phyloP scores from a whole-genome alignment of 1,140 invertebrate genomes.

The Tribolium castaneum region DNA sequence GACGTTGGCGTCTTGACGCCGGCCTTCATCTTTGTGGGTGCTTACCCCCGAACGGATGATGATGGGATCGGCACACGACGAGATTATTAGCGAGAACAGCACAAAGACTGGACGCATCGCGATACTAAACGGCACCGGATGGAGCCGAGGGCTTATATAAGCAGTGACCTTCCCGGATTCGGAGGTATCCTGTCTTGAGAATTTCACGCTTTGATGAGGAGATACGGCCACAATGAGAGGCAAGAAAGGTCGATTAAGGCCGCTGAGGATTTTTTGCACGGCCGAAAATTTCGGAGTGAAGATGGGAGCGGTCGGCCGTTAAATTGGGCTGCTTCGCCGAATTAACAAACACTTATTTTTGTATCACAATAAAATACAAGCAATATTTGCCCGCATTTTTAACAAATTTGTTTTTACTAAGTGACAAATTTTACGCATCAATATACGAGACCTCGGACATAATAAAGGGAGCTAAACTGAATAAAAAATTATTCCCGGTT shows the following conservation, averaged over 20 bases:
- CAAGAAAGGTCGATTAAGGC: slow-evolving; percentile 20
- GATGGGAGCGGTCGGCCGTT: slow-evolving; percentile 20
- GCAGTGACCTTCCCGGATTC: slow-evolving; percentile 36
- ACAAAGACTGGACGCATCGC: slow-evolving; percentile 37
- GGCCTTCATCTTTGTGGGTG: slow-evolving; percentile 44
- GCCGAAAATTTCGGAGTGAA: slow-evolving; percentile 22
- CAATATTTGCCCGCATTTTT: too few relatives aligned
- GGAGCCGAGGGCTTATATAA: slow-evolving; percentile 25
- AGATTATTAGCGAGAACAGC: slow-evolving; percentile 17
- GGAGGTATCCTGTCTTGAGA: slow-evolving; percentile 38
- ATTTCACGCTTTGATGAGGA: slow-evolving; percentile 49
- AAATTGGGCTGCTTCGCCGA: slow-evolving; percentile 24
- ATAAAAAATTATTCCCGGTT: too few relatives aligned
- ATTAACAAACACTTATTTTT: background rate
- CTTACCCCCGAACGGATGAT: slow-evolving; percentile 50
- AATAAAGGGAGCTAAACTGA: too few relatives aligned
- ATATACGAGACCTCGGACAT: too few relatives aligned
- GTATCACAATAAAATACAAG: too few relatives aligned
- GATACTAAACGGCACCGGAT: background rate
- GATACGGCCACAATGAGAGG: slow-evolving; percentile 25
- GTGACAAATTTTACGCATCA: too few relatives aligned
- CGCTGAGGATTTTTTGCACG: slow-evolving; percentile 1
- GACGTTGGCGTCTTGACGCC: slow-evolving; percentile 47
- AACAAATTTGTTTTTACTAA: too few relatives aligned
- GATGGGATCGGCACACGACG: slow-evolving; percentile 40